Evolutionary conservation across 2,888 invertebrate species (phyloP).

Genomic region (Lomographa bimaculata): DNA sequence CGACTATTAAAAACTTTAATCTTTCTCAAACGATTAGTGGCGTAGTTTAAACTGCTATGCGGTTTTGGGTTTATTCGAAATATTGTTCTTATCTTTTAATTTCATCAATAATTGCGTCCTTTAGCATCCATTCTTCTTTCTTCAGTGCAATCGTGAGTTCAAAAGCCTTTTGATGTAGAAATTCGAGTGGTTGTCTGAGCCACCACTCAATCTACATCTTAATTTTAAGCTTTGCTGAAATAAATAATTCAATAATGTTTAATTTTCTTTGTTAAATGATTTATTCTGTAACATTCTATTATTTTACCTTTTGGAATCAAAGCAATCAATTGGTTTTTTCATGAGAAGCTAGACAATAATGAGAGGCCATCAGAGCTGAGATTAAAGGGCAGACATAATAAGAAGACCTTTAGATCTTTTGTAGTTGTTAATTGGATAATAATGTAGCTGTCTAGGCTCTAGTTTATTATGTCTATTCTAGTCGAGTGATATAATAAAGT

Average conservation of each 20-base stretch:
- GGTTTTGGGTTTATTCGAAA: constrained; percentile 11
- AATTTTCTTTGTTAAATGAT: too few relatives aligned
- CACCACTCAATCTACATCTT: constrained; percentile 14
- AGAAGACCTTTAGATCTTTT: constrained; percentile 12
- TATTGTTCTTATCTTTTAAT: constrained; percentile 13
- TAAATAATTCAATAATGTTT: constrained; percentile 12
- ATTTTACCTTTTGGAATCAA: constrained; percentile 20
- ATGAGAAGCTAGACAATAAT: constrained; percentile 3
- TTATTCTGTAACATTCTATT: too few relatives aligned
- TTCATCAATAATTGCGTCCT: constrained; percentile 7
- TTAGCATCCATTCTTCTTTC: neutral
- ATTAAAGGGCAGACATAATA: constrained; percentile 22
- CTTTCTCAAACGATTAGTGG: too few relatives aligned
- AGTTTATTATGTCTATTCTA: constrained; percentile 10
- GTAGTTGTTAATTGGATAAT: constrained; percentile 11
- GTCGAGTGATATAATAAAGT: constrained; percentile 36
- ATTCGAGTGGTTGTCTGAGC: constrained; percentile 12
- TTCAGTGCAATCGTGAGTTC: constrained; percentile 5
- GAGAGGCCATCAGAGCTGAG: constrained; percentile 13
- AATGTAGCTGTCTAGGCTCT: neutral
- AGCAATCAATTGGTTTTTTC: constrained; percentile 10
- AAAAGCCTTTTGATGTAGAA: constrained; percentile 11
- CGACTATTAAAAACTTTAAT: constrained; percentile 8
- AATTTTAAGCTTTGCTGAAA: constrained; percentile 10
- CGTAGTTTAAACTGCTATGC: too few relatives aligned